Conservation (phyloP, 2,888 invertebrate species). For the Helobdella robusta region DNA sequence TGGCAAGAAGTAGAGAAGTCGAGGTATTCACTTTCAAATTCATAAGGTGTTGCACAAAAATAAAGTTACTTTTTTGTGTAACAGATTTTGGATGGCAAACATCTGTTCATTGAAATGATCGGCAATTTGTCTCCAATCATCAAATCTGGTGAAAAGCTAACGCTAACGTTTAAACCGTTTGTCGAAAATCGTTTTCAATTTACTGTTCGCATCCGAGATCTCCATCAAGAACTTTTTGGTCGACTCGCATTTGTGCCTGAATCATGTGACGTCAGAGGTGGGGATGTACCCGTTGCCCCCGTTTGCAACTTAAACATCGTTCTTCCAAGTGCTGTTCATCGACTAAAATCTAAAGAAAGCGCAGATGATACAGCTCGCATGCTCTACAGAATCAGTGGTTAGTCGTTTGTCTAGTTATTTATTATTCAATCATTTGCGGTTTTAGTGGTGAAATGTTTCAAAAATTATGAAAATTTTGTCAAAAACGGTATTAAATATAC, state of each 20-base stretch:
- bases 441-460: not conserved
- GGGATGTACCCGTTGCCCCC: slow-evolving; percentile 78
- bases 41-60: not conserved
- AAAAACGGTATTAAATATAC: not conserved
- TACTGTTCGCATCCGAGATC: slow-evolving; percentile 81
- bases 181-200: slow-evolving; percentile 88
- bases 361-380: slow-evolving; percentile 24
- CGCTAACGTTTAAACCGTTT: slow-evolving; percentile 88
- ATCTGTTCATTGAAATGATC: slow-evolving; percentile 87
- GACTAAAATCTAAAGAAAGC: slow-evolving; percentile 22
- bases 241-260: slow-evolving; percentile 93
- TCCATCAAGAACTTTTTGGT: slow-evolving; percentile 70
- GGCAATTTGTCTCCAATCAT: slow-evolving; percentile 92
- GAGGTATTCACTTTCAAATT: slow-evolving; percentile 59
- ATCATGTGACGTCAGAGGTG: slow-evolving; percentile 68
- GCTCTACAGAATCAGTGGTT: slow-evolving; percentile 16
- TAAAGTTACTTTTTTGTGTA: not conserved
- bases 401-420: not conserved
- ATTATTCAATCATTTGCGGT: not conserved
- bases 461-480: not conserved
- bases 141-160: slow-evolving; percentile 88
- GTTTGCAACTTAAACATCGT: slow-evolving; percentile 75
- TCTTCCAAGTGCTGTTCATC: slow-evolving; percentile 58
- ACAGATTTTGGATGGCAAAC: slow-evolving; percentile 82
- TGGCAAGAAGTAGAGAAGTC: slow-evolving; percentile 92